Evolutionary conservation across 2,888 invertebrate species (phyloP).

Genomic region (Stramonita haemastoma): DNA sequence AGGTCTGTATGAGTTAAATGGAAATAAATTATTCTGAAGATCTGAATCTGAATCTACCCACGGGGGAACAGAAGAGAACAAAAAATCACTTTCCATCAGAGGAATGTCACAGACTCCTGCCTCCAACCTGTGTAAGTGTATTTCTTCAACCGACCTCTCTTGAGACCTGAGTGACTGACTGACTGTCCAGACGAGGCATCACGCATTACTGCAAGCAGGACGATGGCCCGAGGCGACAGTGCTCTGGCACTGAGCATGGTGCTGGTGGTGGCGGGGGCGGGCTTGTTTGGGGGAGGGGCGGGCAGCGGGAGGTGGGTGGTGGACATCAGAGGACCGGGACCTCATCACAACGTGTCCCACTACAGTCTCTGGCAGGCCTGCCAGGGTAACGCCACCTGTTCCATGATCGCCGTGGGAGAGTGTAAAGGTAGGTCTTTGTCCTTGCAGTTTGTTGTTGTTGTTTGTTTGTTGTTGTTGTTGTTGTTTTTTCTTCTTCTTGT

Average conservation of each 20-base stretch:
- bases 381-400: neutral
- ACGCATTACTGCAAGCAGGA: neutral
- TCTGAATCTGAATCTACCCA: too few species aligned
- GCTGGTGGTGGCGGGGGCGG: constrained; percentile 12
- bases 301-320: neutral
- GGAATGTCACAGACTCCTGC: too few species aligned
- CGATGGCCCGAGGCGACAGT: neutral
- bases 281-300: neutral
- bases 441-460: neutral
- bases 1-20: too few species aligned
- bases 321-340: neutral
- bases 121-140: too few species aligned
- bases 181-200: too few species aligned
- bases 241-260: neutral
- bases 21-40: too few species aligned
- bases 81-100: too few species aligned
- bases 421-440: neutral
- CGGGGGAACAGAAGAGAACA: too few species aligned
- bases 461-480: too few species aligned
- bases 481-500: too few species aligned
- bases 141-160: too few species aligned
- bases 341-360: neutral
- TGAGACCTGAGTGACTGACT: too few species aligned
- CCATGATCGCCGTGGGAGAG: neutral
- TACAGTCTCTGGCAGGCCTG: neutral